A percentile compares a stretch with the other conserved stretches of the same genome.
phyloP scores from a whole-genome alignment of 2,113 vertebrate species.

The Aegithalos caudatus region DNA sequence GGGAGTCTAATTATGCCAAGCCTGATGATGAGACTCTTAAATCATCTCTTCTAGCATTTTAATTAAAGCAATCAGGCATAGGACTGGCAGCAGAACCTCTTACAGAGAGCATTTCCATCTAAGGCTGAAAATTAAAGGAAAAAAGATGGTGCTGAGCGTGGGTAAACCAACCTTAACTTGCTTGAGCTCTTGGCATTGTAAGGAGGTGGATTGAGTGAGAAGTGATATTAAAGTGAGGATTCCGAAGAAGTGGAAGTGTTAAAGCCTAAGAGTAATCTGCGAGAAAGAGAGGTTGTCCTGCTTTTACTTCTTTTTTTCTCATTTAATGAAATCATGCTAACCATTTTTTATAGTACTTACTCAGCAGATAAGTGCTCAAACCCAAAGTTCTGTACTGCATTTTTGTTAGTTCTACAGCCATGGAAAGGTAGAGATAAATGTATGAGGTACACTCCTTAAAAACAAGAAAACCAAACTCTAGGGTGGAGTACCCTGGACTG shows the following conservation, averaged over 20 bases:
- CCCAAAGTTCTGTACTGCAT: not conserved
- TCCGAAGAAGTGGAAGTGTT: not conserved
- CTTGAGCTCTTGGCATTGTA: not conserved
- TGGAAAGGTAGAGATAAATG: not conserved
- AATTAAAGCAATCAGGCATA: slow-evolving; percentile 26
- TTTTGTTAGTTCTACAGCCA: not conserved
- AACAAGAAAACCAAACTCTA: not conserved
- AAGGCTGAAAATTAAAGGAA: not conserved
- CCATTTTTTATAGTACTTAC: not conserved
- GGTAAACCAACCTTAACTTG: not conserved
- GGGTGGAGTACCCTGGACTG: not conserved
- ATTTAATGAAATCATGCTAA: not conserved
- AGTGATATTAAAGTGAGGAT: not conserved
- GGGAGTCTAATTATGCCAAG: slow-evolving; percentile 23
- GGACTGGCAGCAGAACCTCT: not conserved
- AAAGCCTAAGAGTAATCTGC: not conserved
- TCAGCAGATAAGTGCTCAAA: not conserved
- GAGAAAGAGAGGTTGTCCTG: not conserved
- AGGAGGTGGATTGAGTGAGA: not conserved
- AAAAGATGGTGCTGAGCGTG: not conserved
- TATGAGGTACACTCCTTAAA: not conserved
- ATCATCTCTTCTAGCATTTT: slow-evolving; percentile 29
- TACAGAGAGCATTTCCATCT: not conserved
- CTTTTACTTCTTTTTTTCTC: not conserved
- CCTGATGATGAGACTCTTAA: slow-evolving; percentile 18